phyloP scores from a whole-genome alignment of 2,113 vertebrate species.

The Oryzias celebensis region DNA sequence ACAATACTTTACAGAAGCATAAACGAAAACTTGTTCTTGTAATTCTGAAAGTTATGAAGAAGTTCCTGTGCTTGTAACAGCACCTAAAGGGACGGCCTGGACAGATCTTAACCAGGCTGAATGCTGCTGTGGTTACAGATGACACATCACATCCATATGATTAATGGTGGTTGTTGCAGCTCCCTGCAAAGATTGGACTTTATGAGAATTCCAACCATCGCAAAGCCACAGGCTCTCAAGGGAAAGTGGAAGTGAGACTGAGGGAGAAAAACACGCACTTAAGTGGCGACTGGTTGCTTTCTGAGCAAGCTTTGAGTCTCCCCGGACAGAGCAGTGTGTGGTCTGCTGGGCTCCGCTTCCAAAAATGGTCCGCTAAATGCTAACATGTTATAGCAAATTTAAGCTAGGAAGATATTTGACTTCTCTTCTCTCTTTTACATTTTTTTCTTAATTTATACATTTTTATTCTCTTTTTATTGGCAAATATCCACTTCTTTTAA shows the following conservation, averaged over 20 bases:
- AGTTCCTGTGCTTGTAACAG: not conserved
- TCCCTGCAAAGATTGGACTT: conserved; percentile 35
- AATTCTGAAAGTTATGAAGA: not conserved
- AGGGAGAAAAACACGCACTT: conserved; percentile 22
- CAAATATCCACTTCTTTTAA: too few relatives aligned
- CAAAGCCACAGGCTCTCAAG: conserved; percentile 39
- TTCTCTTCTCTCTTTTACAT: too few relatives aligned
- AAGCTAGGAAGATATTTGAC: too few relatives aligned
- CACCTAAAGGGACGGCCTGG: too few relatives aligned
- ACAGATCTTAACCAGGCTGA: conserved; percentile 5
- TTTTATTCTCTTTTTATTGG: too few relatives aligned
- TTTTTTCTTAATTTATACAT: too few relatives aligned
- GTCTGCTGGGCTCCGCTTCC: conserved; percentile 25
- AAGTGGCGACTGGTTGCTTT: conserved; percentile 30
- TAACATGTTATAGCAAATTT: not conserved
- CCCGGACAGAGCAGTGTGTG: conserved; percentile 29
- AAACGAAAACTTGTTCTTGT: not conserved
- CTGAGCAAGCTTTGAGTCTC: conserved; percentile 8
- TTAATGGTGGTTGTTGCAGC: conserved; percentile 41
- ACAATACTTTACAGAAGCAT: not conserved
- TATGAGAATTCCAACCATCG: conserved; percentile 61
- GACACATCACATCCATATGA: conserved; percentile 35
- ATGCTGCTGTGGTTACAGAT: conserved; percentile 15
- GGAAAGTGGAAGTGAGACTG: conserved; percentile 25
- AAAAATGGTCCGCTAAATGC: not conserved